phyloP scores from a whole-genome alignment of 2,797 vertebrate genomes.

The Carduelis carduelis region DNA sequence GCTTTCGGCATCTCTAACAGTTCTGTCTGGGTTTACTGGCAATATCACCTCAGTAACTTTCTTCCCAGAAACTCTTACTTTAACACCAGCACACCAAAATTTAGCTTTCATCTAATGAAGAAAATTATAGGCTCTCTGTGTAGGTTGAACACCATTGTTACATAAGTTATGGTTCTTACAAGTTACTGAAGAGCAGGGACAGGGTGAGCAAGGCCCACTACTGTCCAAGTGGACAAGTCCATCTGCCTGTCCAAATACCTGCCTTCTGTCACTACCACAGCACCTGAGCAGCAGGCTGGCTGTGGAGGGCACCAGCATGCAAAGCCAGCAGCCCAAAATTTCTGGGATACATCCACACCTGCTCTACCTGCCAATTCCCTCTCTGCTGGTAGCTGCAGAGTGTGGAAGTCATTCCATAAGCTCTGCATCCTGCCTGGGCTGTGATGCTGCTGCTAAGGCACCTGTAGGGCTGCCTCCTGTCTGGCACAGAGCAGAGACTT shows the following conservation, averaged over 20 bases:
- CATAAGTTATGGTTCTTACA: not conserved
- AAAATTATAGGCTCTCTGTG: fast-evolving
- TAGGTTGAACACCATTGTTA: not conserved
- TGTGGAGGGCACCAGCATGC: not conserved
- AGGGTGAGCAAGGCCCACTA: not conserved
- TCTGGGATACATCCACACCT: not conserved
- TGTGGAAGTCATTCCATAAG: fast-evolving
- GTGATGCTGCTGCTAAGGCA: not conserved
- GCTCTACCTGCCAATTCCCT: not conserved
- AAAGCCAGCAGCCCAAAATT: not conserved
- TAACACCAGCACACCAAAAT: not conserved
- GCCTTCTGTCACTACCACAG: not conserved
- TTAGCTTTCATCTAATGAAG: not conserved
- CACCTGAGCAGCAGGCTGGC: not conserved
- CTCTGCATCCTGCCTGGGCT: not conserved
- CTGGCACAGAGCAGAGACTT: not conserved
- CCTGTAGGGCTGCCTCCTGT: not conserved
- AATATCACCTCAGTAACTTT: not conserved
- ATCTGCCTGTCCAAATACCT: not conserved
- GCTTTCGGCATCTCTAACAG: not conserved
- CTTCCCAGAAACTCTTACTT: not conserved
- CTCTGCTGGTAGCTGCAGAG: not conserved
- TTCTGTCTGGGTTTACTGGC: not conserved
- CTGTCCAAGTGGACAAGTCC: too few relatives aligned
- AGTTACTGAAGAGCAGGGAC: not conserved